Evolutionary conservation across 2,113 vertebrate species (phyloP).

Genomic region (Ptychochromis oligacanthus): DNA sequence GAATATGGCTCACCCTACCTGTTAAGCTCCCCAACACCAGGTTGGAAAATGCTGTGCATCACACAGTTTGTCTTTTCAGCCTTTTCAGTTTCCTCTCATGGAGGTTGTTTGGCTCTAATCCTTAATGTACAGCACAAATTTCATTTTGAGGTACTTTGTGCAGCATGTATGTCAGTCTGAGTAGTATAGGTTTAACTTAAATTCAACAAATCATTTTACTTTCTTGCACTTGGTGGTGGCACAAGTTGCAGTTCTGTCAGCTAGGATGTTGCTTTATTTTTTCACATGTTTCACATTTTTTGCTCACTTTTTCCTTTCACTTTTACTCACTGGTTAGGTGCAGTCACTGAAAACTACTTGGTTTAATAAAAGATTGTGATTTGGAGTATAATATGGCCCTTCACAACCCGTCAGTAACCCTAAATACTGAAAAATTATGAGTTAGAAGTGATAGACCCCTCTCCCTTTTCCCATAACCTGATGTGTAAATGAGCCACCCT

Average conservation of each 20-base stretch:
- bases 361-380: too few species aligned
- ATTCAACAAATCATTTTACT: not conserved
- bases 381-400: too few species aligned
- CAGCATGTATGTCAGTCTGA: not conserved
- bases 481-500: not conserved
- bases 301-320: too few species aligned
- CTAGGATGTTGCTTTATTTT: too few species aligned
- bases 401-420: too few species aligned
- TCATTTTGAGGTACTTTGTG: not conserved
- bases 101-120: not conserved
- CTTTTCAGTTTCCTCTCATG: not conserved
- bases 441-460: not conserved
- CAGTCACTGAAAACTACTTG: too few species aligned
- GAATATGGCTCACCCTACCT: slow-evolving; percentile 29
- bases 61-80: not conserved
- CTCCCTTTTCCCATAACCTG: not conserved
- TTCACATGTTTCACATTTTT: too few species aligned
- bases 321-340: too few species aligned
- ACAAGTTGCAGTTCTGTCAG: too few species aligned
- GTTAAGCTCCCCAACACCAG: slow-evolving; percentile 27
- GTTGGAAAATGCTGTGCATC: slow-evolving; percentile 35
- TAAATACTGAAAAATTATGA: not conserved
- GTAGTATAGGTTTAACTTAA: not conserved
- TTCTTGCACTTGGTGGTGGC: too few species aligned
- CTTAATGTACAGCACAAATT: not conserved